Base-by-base conservation (phyloP, 2,888 invertebrate species). In the Polietes domitor region DNA sequence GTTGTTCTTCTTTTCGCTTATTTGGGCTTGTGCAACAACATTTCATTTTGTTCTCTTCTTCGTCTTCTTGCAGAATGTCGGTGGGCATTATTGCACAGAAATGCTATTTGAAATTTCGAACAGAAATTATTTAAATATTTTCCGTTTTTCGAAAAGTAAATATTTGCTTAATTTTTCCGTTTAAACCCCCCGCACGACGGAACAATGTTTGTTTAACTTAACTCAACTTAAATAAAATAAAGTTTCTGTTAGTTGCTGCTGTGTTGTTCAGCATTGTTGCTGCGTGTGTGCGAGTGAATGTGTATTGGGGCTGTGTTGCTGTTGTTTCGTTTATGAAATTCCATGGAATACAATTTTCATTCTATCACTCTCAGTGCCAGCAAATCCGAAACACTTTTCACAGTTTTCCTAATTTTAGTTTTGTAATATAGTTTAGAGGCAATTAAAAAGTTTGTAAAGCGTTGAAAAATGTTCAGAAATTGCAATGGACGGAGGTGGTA, bases 401-500 rank as follows among this genome's bases (percentile, higher is more conserved):
- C 26, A 58, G 58, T 58, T 58, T 19, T 12, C 12, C 37, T 7
- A 63, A n/a, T n/a, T n/a, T n/a, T n/a, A n/a, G n/a, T 63, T 63
- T 78, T 76, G 47, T 72, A 76, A 76, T 71, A 65, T 47, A 82
- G 55, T 82, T 68, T 78, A 43, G 10, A 43, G 50, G 71, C 73
- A 74, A 75, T 78, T 78, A 78, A 75, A 77, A 58, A 81, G 73
- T 73, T 72, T 81, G 55, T 73, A 47, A 24, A 26, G 55, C 68
- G 43, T 76, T 81, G 26, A 75, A 80, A 75, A 55, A 21, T 3
- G 37, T 37, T 37, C 1, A 37, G n/a, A n/a, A n/a, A n/a, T n/a
- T n/a, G n/a, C n/a, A n/a, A n/a, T n/a, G n/a, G n/a, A n/a, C n/a
- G n/a, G n/a, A n/a, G n/a, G n/a, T n/a, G n/a, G n/a, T n/a, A n/a